phyloP scores from a whole-genome alignment of 2,797 vertebrate species.

The Acanthopagrus latus region DNA sequence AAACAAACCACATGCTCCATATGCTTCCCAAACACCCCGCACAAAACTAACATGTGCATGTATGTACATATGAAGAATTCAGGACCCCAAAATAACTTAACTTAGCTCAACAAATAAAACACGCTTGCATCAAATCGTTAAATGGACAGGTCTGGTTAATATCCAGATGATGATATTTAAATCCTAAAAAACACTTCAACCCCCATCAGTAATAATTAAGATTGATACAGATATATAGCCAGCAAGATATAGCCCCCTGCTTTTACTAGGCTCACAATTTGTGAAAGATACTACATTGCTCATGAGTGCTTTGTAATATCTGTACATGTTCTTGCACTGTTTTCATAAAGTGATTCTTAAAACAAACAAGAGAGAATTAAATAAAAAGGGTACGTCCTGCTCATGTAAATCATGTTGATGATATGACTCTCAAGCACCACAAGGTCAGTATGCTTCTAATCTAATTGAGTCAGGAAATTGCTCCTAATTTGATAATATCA shows the following conservation, averaged over 20 bases:
- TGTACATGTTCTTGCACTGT: slow-evolving; percentile 4
- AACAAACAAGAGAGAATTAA: neutral
- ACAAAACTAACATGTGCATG: neutral
- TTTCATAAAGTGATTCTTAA: slow-evolving; percentile 4
- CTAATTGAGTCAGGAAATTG: slow-evolving; percentile 84
- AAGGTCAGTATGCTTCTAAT: slow-evolving; percentile 73
- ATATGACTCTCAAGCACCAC: slow-evolving; percentile 58
- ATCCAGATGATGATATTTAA: neutral
- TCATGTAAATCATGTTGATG: slow-evolving; percentile 70
- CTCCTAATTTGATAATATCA: slow-evolving; percentile 76
- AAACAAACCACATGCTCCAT: slow-evolving; percentile 15
- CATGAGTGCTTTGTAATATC: neutral
- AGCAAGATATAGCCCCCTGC: too few relatives aligned
- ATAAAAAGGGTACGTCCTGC: slow-evolving; percentile 38
- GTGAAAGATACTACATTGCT: neutral
- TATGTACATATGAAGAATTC: neutral
- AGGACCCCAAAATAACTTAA: neutral
- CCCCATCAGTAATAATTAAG: neutral
- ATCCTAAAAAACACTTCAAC: neutral
- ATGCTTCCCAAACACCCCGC: slow-evolving; percentile 8
- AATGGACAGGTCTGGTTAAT: neutral
- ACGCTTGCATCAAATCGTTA: neutral
- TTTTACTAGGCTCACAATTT: neutral
- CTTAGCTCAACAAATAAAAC: neutral
- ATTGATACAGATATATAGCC: neutral